Evolutionary conservation across 1,140 invertebrate species (phyloP), one percentile per base, ranked within the genome.

Genomic region (Aphaenogaster rudis): DNA sequence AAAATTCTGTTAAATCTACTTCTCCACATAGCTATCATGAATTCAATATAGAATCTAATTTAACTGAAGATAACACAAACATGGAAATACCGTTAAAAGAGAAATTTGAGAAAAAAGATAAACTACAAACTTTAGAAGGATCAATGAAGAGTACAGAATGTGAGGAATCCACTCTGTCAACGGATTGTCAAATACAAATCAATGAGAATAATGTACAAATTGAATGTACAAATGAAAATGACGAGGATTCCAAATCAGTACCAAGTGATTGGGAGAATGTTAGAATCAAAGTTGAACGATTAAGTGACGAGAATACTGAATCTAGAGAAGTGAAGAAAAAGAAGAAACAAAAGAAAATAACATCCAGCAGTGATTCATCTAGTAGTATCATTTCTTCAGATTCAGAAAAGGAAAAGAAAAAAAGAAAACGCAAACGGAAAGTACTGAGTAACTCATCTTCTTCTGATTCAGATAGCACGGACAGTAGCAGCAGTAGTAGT

Each of bases 201-300:
- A 15, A 61, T 33, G 45, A 86, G 48, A 59, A 69, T 42, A 69
- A 86, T 50, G 57, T 28, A 8, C 74, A 13, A 3, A 21, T 64
- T 50, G 54, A 82, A 17, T 8, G n/a, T 48, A 13, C 33, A 50
- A 50, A 39, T 17, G 78, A 90, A 1, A 89, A 91, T 28, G 57
- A 67, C 2, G 86, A 93, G 45, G 91, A 92, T 28, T 93, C 91
- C 17, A 82, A 84, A 57, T 92, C 92, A 0, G 86, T 94, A 78
- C 93, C 93, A 0, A 94, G 91, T 61, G 93, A 94, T 74, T 95
- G 94, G 93, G 92, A 94, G 48, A 93, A 94, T 1, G 91, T 93
- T 39, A 91, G 87, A 21, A 92, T 94, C 21, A 95, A 95, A 86
- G 91, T 91, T 7, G 94, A 95, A 61, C 89, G 91, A 77, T 9